Conservation (phyloP, 2,888 invertebrate genomes). For the Torymus aiolomorphi region DNA sequence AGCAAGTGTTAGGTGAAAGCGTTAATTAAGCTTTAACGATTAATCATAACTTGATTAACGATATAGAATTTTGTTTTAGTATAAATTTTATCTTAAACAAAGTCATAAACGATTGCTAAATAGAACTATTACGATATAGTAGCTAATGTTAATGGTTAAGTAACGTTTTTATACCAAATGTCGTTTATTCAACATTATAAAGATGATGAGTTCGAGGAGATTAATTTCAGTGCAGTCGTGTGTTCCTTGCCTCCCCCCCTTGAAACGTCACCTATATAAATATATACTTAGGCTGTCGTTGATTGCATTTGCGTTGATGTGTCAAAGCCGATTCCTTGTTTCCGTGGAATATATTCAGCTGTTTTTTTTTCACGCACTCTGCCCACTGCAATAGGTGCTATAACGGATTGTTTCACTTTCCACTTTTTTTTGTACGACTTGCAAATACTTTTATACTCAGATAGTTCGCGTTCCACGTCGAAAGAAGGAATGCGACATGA, state of each 20-base stretch:
- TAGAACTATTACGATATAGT: conserved; percentile 10
- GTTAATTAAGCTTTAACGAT: conserved; percentile 15
- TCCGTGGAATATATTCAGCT: conserved; percentile 14
- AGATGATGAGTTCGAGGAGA: conserved; percentile 12
- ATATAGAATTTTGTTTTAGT: conserved; percentile 2
- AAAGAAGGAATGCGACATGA: conserved; percentile 40
- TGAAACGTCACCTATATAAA: conserved; percentile 17
- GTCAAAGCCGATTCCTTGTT: conserved; percentile 27
- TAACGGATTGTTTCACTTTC: conserved; percentile 22
- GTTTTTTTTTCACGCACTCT: not conserved
- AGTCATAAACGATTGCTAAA: not conserved
- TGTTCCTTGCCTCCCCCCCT: conserved; percentile 37
- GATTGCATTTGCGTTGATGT: conserved; percentile 46
- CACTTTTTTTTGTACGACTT: not conserved
- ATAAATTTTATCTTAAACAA: conserved; percentile 21
- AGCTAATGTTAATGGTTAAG: conserved; percentile 23
- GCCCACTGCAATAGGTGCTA: conserved; percentile 27
- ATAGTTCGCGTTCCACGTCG: conserved; percentile 18
- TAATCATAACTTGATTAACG: not conserved
- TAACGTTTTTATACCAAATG: conserved; percentile 41
- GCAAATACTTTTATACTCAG: conserved; percentile 23
- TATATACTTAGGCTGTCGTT: conserved; percentile 45
- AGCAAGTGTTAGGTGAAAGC: conserved; percentile 4
- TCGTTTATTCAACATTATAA: conserved; percentile 6
- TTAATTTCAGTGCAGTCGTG: conserved; percentile 49